phyloP scores from a whole-genome alignment of 1,140 invertebrate species.

The Camponotus floridanus region DNA sequence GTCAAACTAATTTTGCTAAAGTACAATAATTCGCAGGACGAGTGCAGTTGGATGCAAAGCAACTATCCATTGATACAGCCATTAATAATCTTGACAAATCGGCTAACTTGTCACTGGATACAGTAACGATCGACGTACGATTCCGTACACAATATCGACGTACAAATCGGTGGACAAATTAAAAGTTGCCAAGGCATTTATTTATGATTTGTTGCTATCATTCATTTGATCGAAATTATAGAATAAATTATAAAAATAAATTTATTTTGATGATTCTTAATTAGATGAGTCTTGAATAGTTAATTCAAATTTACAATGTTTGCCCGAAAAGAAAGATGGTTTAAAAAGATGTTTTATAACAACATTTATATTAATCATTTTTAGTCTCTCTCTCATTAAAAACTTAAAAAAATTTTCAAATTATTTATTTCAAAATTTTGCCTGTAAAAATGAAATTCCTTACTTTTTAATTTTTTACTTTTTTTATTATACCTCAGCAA shows the following conservation, averaged over 20 bases:
- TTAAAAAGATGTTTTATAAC: not conserved
- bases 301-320: not conserved
- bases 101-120: conserved; percentile 55
- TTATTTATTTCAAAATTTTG: conserved; percentile 2
- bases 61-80: conserved; percentile 37
- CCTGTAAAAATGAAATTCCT: not conserved
- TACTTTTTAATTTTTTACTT: not conserved
- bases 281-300: not conserved
- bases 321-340: not conserved
- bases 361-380: not conserved
- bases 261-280: not conserved
- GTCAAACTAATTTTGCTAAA: conserved; percentile 18
- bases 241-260: not conserved
- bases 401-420: not conserved
- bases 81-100: conserved; percentile 62
- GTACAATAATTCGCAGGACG: conserved; percentile 33
- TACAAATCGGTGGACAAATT: conserved; percentile 51
- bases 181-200: conserved; percentile 7
- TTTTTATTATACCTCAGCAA: not conserved
- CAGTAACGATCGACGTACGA: conserved; percentile 25
- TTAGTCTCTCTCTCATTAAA: not conserved
- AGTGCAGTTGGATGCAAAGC: conserved; percentile 37
- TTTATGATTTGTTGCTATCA: not conserved
- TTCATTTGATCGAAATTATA: not conserved
- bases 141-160: conserved; percentile 41